Percentiles rank a stretch among this genome's conserved stretches.
These are phyloP conservation scores for Drosophila ogumai DNA, from an alignment of 1,140 invertebrate genomes.

Conservation along the genomic window DNA sequence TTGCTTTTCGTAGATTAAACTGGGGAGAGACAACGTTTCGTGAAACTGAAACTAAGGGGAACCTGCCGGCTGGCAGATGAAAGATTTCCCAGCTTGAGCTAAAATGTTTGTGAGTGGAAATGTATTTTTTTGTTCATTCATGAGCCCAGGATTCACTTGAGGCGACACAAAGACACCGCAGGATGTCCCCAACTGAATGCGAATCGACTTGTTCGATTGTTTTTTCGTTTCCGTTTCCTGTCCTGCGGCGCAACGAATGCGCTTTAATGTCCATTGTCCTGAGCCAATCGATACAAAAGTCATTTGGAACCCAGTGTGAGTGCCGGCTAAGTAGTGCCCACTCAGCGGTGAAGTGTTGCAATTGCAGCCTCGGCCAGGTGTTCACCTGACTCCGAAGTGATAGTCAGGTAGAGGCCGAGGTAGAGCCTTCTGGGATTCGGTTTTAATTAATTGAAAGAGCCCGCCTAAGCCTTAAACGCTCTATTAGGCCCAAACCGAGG, in stretches of 20 bases:
- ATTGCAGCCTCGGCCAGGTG: slow-evolving; percentile 51
- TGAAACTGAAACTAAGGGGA: background rate
- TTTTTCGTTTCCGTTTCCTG: slow-evolving; percentile 72
- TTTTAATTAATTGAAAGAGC: slow-evolving; percentile 22
- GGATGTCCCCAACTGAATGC: slow-evolving; percentile 41
- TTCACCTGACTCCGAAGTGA: slow-evolving; percentile 26
- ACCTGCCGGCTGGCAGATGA: slow-evolving; percentile 44
- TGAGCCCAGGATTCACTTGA: slow-evolving; percentile 51
- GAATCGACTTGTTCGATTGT: slow-evolving; percentile 21
- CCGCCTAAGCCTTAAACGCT: slow-evolving; percentile 15
- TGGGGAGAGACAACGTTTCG: slow-evolving; percentile 9
- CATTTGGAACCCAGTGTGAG: slow-evolving; percentile 42
- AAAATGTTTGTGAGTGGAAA: slow-evolving; percentile 55
- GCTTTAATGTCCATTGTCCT: slow-evolving; percentile 71
- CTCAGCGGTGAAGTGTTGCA: slow-evolving; percentile 61
- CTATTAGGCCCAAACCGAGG: slow-evolving; percentile 8
- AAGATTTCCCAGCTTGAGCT: slow-evolving; percentile 57
- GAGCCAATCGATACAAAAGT: slow-evolving; percentile 64
- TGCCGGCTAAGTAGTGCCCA: slow-evolving; percentile 61
- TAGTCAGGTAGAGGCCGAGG: slow-evolving; percentile 26
- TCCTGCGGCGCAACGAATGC: slow-evolving; percentile 71
- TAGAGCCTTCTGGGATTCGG: background rate
- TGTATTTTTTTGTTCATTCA: slow-evolving; percentile 60
- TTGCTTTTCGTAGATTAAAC: slow-evolving; percentile 8
- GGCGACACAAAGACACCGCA: slow-evolving; percentile 58